phyloP scores from a whole-genome alignment of 2,113 vertebrate genomes.

The Zosterops lateralis region DNA sequence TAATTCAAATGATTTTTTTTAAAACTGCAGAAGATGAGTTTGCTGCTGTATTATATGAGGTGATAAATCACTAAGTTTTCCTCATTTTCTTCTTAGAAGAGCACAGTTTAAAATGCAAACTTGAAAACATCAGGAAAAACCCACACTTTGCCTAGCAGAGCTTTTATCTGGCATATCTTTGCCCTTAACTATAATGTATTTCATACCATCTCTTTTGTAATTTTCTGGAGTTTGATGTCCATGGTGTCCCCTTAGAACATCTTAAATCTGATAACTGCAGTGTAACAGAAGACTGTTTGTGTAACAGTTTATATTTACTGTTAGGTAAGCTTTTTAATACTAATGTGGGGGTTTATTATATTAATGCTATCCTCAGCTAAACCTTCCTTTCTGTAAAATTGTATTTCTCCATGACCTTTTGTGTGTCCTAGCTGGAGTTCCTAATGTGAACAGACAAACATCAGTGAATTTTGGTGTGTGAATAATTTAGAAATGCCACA shows the following conservation, averaged over 20 bases:
- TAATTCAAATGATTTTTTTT: constrained; percentile 32
- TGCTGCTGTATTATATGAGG: constrained; percentile 25
- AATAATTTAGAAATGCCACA: background rate
- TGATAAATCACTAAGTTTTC: constrained; percentile 26
- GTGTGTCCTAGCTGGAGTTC: background rate
- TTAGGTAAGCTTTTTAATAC: background rate
- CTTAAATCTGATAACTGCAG: background rate
- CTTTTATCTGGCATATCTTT: background rate
- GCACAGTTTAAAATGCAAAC: background rate
- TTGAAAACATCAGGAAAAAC: background rate
- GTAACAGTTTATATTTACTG: background rate
- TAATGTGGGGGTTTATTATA: background rate
- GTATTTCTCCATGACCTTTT: background rate
- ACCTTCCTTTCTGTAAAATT: background rate
- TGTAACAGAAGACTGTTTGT: background rate
- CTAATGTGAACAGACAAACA: background rate
- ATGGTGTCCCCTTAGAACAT: background rate
- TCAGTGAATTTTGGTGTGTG: background rate
- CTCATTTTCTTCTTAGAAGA: background rate
- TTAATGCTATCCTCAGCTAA: background rate
- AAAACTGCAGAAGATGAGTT: background rate
- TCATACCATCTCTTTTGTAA: background rate
- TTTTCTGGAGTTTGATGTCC: background rate
- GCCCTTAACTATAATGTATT: background rate
- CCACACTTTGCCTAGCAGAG: background rate